Evolutionary conservation across 2,888 invertebrate genomes (phyloP).

Genomic region (Campoletis raptor): DNA sequence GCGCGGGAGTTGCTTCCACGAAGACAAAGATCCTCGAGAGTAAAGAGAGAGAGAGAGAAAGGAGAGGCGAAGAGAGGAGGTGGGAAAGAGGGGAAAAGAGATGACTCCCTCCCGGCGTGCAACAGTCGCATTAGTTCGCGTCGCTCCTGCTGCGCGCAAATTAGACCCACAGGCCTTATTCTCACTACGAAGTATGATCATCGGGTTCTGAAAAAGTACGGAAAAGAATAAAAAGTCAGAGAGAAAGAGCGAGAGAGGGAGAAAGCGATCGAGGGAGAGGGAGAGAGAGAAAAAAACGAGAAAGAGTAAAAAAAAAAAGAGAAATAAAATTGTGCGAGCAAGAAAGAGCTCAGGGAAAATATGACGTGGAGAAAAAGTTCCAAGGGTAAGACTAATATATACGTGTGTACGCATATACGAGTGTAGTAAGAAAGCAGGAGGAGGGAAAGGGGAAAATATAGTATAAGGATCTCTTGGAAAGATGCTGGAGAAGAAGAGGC

Average conservation of each 20-base stretch:
- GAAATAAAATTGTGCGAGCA: constrained; percentile 35
- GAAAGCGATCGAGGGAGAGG: constrained; percentile 16
- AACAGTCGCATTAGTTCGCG: constrained; percentile 82
- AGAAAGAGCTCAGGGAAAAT: constrained; percentile 56
- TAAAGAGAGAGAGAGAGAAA: neutral
- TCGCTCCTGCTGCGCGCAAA: constrained; percentile 84
- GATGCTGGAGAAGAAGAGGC: constrained; percentile 58
- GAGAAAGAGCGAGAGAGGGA: constrained; percentile 52
- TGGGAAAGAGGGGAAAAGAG: constrained; percentile 29
- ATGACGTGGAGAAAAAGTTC: constrained; percentile 51
- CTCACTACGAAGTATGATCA: constrained; percentile 59
- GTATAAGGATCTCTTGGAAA: constrained; percentile 52
- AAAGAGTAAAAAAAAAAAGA: constrained; percentile 17
- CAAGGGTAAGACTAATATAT: constrained; percentile 48
- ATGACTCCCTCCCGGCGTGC: constrained; percentile 80
- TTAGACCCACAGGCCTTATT: constrained; percentile 79
- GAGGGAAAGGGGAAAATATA: constrained; percentile 31
- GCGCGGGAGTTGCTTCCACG: constrained; percentile 80
- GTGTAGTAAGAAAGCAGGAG: constrained; percentile 6
- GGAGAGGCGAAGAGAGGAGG: neutral
- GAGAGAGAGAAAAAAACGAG: constrained; percentile 33
- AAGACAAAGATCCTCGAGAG: constrained; percentile 79
- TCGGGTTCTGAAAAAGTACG: constrained; percentile 67
- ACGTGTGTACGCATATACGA: constrained; percentile 15
- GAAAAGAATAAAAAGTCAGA: constrained; percentile 54